Evolutionary conservation across 2,888 invertebrate genomes (phyloP), one percentile per base, ranked within the genome.

Genomic region (Amiota minor): DNA sequence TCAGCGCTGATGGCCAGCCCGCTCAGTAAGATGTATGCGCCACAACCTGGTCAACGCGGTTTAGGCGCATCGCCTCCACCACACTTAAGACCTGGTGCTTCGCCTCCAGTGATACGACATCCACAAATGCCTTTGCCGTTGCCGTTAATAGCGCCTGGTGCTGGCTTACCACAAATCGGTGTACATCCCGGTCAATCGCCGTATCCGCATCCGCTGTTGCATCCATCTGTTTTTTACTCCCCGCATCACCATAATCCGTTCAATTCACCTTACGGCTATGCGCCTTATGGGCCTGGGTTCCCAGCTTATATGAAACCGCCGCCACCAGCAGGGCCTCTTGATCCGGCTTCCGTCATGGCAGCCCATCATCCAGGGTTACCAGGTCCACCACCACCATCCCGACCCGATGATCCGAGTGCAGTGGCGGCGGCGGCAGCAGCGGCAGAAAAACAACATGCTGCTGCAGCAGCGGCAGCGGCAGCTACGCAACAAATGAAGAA

Each of bases 181-280:
- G 94, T 95, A 91, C 95, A 95, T 88, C 93, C 95, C 9, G 92
- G 94, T 2, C 95, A 94, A 85, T 94, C 94, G 83, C 93, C 93
- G 64, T 94, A 94, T 76, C 93, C 92, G 2, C 92, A 92, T 82
- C 92, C 93, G 68, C 92, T 94, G 16, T 93, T 94, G 89, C 92
- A 93, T 76, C 92, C 93, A 0, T 92, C 92, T 64, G 91, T 94
- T 88, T 94, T 93, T 81, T 95, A 95, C 81, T 93, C 95, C 18
- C 88, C 89, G 74, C 95, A 94, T 86, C 95, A 94, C 87, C 94
- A 94, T 89, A 88, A 89, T 83, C 90, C 90, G 64, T 90, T 90
- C 75, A 90, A 89, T 75, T 89, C 90, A 12, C 94, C 94, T 6
- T 94, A 94, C 83, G 89, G 91, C 87, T 88, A 91, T 87, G 79